phyloP scores from a whole-genome alignment of 2,113 vertebrate species.

The Tetraodon nigroviridis region DNA sequence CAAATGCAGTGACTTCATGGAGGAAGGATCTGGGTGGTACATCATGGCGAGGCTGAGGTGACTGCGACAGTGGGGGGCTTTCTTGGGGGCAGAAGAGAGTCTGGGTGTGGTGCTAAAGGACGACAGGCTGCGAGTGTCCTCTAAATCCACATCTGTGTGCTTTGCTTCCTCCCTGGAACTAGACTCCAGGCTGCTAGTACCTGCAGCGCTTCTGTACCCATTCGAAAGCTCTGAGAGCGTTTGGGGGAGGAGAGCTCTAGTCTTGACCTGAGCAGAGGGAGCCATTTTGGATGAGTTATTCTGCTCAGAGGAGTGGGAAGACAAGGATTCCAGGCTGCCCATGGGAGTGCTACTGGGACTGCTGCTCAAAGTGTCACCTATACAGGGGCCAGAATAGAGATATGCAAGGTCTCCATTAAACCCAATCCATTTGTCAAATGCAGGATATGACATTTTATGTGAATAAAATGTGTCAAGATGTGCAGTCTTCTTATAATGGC shows the following conservation, averaged over 20 bases:
- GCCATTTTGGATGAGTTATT: slow-evolving; percentile 81
- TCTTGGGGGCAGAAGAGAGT: slow-evolving; percentile 76
- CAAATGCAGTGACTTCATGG: slow-evolving; percentile 78
- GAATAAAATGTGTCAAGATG: not conserved
- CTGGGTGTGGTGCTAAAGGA: slow-evolving; percentile 69
- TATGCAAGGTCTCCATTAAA: slow-evolving; percentile 59
- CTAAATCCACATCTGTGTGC: slow-evolving; percentile 88
- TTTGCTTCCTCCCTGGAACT: slow-evolving; percentile 87
- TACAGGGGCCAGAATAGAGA: slow-evolving; percentile 58
- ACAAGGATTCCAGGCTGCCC: slow-evolving; percentile 94
- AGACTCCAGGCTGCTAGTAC: slow-evolving; percentile 89
- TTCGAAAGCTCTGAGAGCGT: slow-evolving; percentile 73
- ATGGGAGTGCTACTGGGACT: slow-evolving; percentile 92
- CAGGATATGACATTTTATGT: not conserved
- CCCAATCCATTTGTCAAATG: slow-evolving; percentile 28
- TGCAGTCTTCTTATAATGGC: slow-evolving; percentile 21
- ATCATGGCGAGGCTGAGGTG: slow-evolving; percentile 69
- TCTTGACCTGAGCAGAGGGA: slow-evolving; percentile 61
- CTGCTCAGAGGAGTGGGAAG: slow-evolving; percentile 94
- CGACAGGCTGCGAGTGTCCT: slow-evolving; percentile 84
- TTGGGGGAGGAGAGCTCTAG: slow-evolving; percentile 56
- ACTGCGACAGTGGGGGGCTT: slow-evolving; percentile 72
- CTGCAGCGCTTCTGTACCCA: slow-evolving; percentile 72
- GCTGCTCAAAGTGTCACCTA: slow-evolving; percentile 93
- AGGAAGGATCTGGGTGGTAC: slow-evolving; percentile 73